Evolutionary conservation across 2,797 vertebrate genomes (phyloP).

Genomic region (Pseudochaenichthys georgianus): DNA sequence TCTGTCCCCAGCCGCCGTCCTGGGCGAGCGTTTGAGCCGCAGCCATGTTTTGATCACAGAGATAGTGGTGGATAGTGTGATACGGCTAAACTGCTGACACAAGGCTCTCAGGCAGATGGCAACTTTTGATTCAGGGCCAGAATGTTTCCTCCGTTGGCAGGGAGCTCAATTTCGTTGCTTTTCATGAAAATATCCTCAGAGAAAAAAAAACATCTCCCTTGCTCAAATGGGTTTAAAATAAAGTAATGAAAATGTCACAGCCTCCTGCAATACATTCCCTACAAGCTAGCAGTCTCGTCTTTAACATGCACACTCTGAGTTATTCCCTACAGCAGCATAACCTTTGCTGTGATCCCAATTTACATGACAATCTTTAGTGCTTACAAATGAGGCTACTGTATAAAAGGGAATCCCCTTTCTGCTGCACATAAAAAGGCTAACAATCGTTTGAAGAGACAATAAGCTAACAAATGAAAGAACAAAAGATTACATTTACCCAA

Average conservation of each 20-base stretch:
- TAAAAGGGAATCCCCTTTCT: conserved; percentile 47
- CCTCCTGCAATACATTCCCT: conserved; percentile 2
- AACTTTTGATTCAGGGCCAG: conserved; percentile 71
- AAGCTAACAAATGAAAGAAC: conserved; percentile 29
- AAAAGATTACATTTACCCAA: not conserved
- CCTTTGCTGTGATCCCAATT: conserved; percentile 65
- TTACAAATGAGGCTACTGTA: conserved; percentile 52
- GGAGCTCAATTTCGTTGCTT: conserved; percentile 41
- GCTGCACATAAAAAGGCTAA: conserved; percentile 31
- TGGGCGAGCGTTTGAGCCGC: conserved; percentile 43
- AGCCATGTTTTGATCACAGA: conserved; percentile 71
- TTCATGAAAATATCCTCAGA: conserved; percentile 63
- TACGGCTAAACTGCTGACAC: conserved; percentile 74
- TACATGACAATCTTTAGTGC: conserved; percentile 59
- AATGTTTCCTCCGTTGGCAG: conserved; percentile 40
- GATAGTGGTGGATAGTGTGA: conserved; percentile 61
- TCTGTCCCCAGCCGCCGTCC: conserved; percentile 53
- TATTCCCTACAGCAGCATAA: conserved; percentile 44
- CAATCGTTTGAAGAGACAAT: not conserved
- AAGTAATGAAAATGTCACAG: conserved; percentile 37
- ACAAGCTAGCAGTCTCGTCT: conserved; percentile 20
- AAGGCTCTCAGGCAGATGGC: conserved; percentile 70
- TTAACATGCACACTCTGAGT: conserved; percentile 59
- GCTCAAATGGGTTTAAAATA: conserved; percentile 28
- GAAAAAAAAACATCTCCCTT: conserved; percentile 3